These are phyloP conservation scores for Hemicrepidius hirtus DNA, from an alignment of 2,888 invertebrate genomes.

Conservation along the genomic window DNA sequence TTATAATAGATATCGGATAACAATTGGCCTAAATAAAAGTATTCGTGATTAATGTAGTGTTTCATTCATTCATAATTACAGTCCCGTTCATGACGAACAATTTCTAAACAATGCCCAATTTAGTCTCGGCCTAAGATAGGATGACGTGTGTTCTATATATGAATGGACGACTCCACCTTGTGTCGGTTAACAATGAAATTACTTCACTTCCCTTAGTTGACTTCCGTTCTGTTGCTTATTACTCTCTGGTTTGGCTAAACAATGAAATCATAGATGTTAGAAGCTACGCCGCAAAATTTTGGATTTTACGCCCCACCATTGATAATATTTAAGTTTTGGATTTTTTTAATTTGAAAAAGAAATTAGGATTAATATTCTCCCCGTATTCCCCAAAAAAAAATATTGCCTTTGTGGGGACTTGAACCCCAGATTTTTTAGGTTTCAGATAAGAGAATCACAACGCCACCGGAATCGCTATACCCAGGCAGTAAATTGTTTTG, in stretches of 20 bases:
- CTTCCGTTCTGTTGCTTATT: constrained; percentile 60
- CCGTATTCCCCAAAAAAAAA: too few species aligned
- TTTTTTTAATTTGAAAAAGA: too few species aligned
- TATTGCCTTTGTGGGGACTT: too few species aligned
- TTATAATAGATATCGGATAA: background rate
- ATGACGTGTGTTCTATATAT: constrained; percentile 61
- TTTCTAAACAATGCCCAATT: constrained; percentile 58
- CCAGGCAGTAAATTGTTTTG: too few species aligned
- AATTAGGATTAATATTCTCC: too few species aligned
- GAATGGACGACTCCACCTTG: constrained; percentile 64
- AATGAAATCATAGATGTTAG: constrained; percentile 38
- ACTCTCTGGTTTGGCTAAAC: constrained; percentile 34
- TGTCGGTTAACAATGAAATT: constrained; percentile 63
- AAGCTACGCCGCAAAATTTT: background rate
- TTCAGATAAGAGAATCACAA: too few species aligned
- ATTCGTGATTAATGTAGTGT: constrained; percentile 19
- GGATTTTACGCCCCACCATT: too few species aligned
- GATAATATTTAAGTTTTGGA: too few species aligned
- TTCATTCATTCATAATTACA: constrained; percentile 48
- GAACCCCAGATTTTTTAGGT: too few species aligned
- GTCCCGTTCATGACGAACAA: constrained; percentile 47
- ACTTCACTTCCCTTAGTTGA: constrained; percentile 64
- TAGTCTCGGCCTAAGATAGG: constrained; percentile 55
- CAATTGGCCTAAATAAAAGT: constrained; percentile 10
- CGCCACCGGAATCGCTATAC: too few species aligned